Conservation (phyloP, 2,797 vertebrate genomes). For the Synaphobranchus kaupii region DNA sequence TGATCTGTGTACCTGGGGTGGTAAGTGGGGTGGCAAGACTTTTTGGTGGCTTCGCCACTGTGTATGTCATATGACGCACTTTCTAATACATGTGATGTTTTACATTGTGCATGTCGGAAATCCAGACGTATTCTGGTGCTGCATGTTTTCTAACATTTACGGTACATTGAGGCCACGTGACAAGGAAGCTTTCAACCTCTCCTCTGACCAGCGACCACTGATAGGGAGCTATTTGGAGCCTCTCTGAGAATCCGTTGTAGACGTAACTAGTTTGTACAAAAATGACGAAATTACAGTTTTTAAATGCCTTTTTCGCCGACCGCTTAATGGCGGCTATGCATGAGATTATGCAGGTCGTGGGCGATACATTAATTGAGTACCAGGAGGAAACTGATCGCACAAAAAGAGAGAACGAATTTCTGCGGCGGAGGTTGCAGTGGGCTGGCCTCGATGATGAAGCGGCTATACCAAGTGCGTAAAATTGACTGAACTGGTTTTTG, state of each 20-base stretch:
- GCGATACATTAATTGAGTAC: not conserved
- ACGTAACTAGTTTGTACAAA: not conserved
- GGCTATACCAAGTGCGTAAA: not conserved
- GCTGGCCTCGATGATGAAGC: not conserved
- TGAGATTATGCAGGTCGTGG: not conserved
- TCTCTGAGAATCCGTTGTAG: not conserved
- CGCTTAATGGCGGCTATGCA: not conserved
- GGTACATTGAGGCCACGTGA: not conserved
- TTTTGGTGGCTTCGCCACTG: no score
- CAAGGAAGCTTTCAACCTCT: not conserved
- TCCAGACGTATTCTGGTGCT: not conserved
- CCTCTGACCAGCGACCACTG: not conserved
- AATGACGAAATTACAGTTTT: not conserved
- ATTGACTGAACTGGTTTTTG: not conserved
- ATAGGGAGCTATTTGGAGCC: not conserved
- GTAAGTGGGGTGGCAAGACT: no score
- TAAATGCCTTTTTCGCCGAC: not conserved
- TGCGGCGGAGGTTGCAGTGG: not conserved
- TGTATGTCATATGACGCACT: no score
- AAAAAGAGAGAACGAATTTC: not conserved
- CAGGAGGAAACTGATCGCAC: not conserved
- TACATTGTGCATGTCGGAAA: not conserved
- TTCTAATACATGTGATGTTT: no score
- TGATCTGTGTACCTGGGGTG: no score
- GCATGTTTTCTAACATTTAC: not conserved